These are phyloP conservation scores for Oxyura jamaicensis DNA, from an alignment of 2,113 vertebrate species.

Conservation along the genomic window DNA sequence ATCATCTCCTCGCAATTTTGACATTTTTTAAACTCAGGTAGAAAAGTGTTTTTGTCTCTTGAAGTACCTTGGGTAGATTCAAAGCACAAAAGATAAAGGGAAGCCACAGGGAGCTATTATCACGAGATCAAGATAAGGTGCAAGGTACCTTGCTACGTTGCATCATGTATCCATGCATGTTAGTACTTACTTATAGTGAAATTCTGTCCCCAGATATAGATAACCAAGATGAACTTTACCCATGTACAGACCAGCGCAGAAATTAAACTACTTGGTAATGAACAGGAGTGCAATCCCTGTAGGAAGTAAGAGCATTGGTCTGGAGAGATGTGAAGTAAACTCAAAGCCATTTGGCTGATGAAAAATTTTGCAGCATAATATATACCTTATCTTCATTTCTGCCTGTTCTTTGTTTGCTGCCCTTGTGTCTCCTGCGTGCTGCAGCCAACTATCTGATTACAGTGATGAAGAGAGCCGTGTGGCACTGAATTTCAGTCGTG, in stretches of 20 bases:
- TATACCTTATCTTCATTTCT: background rate
- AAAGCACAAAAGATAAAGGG: background rate
- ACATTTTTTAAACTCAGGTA: background rate
- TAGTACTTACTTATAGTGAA: background rate
- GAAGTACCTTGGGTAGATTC: background rate
- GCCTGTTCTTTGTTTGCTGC: background rate
- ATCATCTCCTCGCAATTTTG: background rate
- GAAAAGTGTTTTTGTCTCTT: background rate
- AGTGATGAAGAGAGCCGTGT: background rate
- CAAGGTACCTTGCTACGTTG: background rate
- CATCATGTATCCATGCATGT: background rate
- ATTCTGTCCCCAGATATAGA: background rate
- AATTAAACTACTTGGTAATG: background rate
- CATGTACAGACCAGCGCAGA: background rate
- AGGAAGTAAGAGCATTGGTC: background rate
- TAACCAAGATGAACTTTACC: background rate
- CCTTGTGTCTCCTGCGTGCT: background rate
- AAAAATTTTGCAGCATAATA: background rate
- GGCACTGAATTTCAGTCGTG: conserved; percentile 21
- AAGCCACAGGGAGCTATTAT: background rate
- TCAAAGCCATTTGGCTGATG: background rate
- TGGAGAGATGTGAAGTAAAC: background rate
- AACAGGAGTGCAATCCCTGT: background rate
- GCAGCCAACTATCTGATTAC: conserved; percentile 26
- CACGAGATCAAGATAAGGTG: background rate